Conservation (phyloP, 2,888 invertebrate genomes). For the Sarcophaga subvicina region DNA sequence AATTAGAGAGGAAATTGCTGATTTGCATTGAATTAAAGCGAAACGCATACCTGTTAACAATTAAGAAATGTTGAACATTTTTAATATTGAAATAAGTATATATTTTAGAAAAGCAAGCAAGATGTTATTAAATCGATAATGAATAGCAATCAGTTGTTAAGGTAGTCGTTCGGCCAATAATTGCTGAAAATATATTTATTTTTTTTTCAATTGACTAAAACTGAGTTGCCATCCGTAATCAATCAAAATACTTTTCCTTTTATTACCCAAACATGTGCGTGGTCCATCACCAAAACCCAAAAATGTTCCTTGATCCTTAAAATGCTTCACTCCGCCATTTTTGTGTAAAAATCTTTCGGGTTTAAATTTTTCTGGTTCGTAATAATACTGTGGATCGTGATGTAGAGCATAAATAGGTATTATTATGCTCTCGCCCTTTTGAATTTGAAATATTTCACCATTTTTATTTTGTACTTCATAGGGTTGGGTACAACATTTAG, state of each 20-base stretch:
- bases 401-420: constrained; percentile 78
- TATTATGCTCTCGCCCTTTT: constrained; percentile 74
- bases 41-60: constrained; percentile 74
- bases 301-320: constrained; percentile 78
- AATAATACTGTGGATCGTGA: constrained; percentile 76
- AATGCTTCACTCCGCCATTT: constrained; percentile 76
- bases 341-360: constrained; percentile 78
- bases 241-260: background rate
- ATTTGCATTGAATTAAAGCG: constrained; percentile 76
- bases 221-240: too few species aligned
- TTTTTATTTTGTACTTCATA: constrained; percentile 74
- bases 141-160: too few species aligned
- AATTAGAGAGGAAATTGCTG: constrained; percentile 75
- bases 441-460: constrained; percentile 71
- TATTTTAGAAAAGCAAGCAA: too few species aligned
- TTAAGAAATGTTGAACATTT: background rate
- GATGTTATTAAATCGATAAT: too few species aligned
- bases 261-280: constrained; percentile 78
- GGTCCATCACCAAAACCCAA: constrained; percentile 81
- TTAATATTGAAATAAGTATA: background rate
- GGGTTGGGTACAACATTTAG: constrained; percentile 76
- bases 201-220: too few species aligned
- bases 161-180: too few species aligned
- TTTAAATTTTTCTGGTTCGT: constrained; percentile 76
- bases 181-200: too few species aligned